Percentiles rank a stretch among this genome's conserved stretches.
Evolutionary conservation across 1,140 invertebrate genomes (phyloP).

Genomic region (Drosophila fuyamai): DNA sequence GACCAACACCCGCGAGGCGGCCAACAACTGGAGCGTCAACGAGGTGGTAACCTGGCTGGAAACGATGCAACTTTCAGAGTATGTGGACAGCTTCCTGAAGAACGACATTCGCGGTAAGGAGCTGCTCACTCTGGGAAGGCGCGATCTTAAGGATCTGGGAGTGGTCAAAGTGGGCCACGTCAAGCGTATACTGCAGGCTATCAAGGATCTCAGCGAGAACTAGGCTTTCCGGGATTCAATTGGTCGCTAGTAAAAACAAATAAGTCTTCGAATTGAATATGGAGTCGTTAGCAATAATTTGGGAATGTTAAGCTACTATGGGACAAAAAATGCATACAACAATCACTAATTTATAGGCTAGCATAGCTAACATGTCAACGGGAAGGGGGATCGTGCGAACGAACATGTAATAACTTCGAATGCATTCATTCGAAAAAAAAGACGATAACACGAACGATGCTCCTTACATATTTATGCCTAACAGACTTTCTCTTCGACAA

Average conservation of each 20-base stretch:
- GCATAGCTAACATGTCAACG: conserved; percentile 58
- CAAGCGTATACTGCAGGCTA: conserved; percentile 96
- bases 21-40: conserved; percentile 88
- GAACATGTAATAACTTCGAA: conserved; percentile 4
- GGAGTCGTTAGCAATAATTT: conserved; percentile 37
- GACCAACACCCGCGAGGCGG: conserved; percentile 76
- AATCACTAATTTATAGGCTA: conserved; percentile 81
- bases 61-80: conserved; percentile 94
- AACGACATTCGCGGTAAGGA: conserved; percentile 97
- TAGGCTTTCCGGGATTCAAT: conserved; percentile 29
- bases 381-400: background rate
- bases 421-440: background rate
- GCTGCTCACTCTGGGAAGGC: conserved; percentile 92
- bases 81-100: conserved; percentile 92
- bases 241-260: conserved; percentile 64
- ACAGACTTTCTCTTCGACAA: conserved; percentile 18
- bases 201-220: conserved; percentile 90
- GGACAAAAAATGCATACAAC: conserved; percentile 72
- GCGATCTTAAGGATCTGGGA: conserved; percentile 95
- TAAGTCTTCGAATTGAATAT: conserved; percentile 48
- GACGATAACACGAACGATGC: conserved; percentile 25
- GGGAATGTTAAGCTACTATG: conserved; percentile 35
- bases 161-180: conserved; percentile 97
- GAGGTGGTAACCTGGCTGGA: conserved; percentile 94
- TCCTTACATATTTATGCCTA: conserved; percentile 24